A percentile compares a stretch with the other conserved stretches of the same genome.
These are phyloP conservation scores for Lacanobia oleracea DNA, from an alignment of 2,888 invertebrate genomes.

Conservation along the genomic window DNA sequence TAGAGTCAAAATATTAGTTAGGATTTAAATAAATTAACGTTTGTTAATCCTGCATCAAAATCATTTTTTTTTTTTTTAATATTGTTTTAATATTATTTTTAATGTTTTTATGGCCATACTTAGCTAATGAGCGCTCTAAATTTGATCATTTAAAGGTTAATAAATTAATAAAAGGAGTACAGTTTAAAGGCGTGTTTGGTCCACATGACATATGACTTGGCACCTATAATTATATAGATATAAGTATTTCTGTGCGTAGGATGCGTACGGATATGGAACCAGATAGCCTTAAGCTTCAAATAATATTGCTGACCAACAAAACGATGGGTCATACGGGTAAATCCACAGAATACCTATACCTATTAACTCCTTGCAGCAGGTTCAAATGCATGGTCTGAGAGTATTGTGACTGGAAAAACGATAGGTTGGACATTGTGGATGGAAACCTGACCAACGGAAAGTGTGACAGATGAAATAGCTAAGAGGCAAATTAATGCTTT, in stretches of 20 bases:
- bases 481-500: too few relatives aligned
- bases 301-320: constrained; percentile 31
- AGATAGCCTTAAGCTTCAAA: constrained; percentile 62
- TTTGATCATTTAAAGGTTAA: constrained; percentile 47
- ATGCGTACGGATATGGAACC: constrained; percentile 57
- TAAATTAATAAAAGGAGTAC: constrained; percentile 10
- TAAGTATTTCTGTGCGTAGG: constrained; percentile 46
- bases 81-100: too few relatives aligned
- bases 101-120: constrained; percentile 3
- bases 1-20: too few relatives aligned
- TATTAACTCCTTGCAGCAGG: background rate
- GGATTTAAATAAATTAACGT: background rate
- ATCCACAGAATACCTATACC: constrained; percentile 3
- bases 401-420: background rate
- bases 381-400: too few relatives aligned
- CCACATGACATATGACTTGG: constrained; percentile 30
- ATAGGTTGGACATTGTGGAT: too few relatives aligned
- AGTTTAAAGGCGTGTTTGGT: constrained; percentile 23
- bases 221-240: constrained; percentile 50
- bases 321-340: constrained; percentile 8
- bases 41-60: too few relatives aligned
- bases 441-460: background rate
- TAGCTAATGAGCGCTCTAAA: constrained; percentile 48
- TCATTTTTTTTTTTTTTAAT: too few relatives aligned
- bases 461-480: background rate